phyloP scores from a whole-genome alignment of 2,797 vertebrate species.

The Poecile montanus region DNA sequence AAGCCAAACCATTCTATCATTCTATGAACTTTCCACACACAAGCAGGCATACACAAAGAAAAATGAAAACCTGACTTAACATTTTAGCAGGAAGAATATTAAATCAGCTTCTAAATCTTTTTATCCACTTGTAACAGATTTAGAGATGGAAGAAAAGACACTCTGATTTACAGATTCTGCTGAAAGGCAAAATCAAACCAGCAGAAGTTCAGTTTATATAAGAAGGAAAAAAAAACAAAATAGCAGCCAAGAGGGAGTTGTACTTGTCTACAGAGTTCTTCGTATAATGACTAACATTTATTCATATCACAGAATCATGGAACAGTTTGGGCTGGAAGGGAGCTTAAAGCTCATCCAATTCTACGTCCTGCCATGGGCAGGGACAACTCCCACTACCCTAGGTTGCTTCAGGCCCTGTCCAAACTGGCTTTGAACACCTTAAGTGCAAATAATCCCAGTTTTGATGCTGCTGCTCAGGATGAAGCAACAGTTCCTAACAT shows the following conservation, averaged over 20 bases:
- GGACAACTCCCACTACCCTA: not conserved
- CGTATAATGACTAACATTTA: not conserved
- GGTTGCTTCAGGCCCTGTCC: not conserved
- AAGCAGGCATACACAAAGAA: not conserved
- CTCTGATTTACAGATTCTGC: not conserved
- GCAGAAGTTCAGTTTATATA: not conserved
- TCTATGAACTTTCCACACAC: not conserved
- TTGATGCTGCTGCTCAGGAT: not conserved
- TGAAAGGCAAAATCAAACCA: not conserved
- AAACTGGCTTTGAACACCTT: not conserved
- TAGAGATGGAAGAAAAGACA: not conserved
- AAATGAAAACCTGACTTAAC: not conserved
- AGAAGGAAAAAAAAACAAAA: fast-evolving
- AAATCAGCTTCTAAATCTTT: not conserved
- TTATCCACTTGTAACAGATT: not conserved
- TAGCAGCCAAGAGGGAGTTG: not conserved
- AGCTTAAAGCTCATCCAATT: not conserved
- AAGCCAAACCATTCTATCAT: not conserved
- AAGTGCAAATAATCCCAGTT: not conserved
- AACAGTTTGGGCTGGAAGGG: not conserved
- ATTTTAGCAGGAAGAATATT: not conserved
- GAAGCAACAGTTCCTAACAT: not conserved
- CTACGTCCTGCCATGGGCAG: not conserved
- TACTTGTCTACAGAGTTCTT: not conserved
- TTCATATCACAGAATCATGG: not conserved